phyloP scores from a whole-genome alignment of 2,888 invertebrate genomes.

The Spodoptera littoralis region DNA sequence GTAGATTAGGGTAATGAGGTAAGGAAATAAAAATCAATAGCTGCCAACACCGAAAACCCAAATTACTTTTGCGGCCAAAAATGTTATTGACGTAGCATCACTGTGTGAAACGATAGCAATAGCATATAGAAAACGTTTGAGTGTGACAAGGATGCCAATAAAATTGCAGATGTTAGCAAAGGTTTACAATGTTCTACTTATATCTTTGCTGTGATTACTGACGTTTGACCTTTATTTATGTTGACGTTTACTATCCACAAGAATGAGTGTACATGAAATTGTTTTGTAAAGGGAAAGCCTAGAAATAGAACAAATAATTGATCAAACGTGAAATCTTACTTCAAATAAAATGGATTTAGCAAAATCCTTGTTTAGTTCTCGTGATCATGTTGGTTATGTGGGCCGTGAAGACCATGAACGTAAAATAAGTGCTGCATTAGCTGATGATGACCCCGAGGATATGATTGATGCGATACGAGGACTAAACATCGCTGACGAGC shows the following conservation, averaged over 20 bases:
- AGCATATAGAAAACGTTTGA: not conserved
- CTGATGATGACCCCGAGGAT: conserved; percentile 93
- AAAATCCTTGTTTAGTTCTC: conserved; percentile 95
- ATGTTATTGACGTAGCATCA: not conserved
- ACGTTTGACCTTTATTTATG: conserved; percentile 63
- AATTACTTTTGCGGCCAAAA: conserved; percentile 14
- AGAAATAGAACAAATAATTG: conserved; percentile 8
- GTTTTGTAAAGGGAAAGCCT: conserved; percentile 42
- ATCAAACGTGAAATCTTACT: conserved; percentile 5
- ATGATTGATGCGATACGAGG: conserved; percentile 91
- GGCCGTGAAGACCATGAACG: conserved; percentile 95
- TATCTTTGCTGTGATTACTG: conserved; percentile 33
- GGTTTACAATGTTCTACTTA: not conserved
- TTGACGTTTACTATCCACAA: conserved; percentile 53
- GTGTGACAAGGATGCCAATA: conserved; percentile 22
- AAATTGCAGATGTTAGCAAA: not conserved
- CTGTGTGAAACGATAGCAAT: not conserved
- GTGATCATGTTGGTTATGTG: conserved; percentile 97
- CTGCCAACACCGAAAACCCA: conserved; percentile 19
- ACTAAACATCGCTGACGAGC: conserved; percentile 91
- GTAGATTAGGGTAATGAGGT: too few species aligned
- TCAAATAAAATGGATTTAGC: conserved; percentile 94
- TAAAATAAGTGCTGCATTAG: conserved; percentile 93
- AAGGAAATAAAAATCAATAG: conserved; percentile 35
- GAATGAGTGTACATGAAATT: conserved; percentile 39